These are phyloP conservation scores for Periophthalmodon schlosseri DNA, from an alignment of 2,113 vertebrate species.

Conservation along the genomic window DNA sequence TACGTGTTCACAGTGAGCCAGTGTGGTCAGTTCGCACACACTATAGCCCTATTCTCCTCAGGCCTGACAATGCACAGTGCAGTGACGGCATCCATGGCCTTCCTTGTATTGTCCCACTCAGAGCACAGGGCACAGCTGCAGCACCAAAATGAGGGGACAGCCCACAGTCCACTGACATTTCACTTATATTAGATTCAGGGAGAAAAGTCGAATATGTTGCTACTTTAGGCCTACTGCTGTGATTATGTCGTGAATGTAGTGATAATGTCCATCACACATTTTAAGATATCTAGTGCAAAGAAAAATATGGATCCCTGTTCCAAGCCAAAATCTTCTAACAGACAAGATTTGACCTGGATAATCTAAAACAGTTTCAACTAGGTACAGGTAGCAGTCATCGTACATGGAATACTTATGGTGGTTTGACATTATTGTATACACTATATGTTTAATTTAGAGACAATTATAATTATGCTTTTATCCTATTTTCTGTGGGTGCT, in stretches of 20 bases:
- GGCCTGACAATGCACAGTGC: slow-evolving; percentile 64
- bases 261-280: too few relatives aligned
- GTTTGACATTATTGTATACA: too few relatives aligned
- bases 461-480: too few relatives aligned
- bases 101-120: slow-evolving; percentile 73
- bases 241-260: neutral
- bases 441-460: too few relatives aligned
- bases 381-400: too few relatives aligned
- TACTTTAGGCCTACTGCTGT: neutral
- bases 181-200: neutral
- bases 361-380: too few relatives aligned
- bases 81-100: slow-evolving; percentile 61
- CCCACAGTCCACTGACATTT: neutral
- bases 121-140: slow-evolving; percentile 43
- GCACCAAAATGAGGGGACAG: slow-evolving; percentile 8
- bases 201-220: neutral
- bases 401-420: too few relatives aligned
- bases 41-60: slow-evolving; percentile 43
- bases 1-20: slow-evolving; percentile 52
- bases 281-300: neutral
- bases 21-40: slow-evolving; percentile 48
- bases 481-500: too few relatives aligned
- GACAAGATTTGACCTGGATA: too few relatives aligned
- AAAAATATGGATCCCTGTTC: too few relatives aligned
- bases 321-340: too few relatives aligned